A percentile compares a stretch with the other conserved stretches of the same genome.
phyloP scores from a whole-genome alignment of 2,888 invertebrate species.

The Acrocera orbiculus region DNA sequence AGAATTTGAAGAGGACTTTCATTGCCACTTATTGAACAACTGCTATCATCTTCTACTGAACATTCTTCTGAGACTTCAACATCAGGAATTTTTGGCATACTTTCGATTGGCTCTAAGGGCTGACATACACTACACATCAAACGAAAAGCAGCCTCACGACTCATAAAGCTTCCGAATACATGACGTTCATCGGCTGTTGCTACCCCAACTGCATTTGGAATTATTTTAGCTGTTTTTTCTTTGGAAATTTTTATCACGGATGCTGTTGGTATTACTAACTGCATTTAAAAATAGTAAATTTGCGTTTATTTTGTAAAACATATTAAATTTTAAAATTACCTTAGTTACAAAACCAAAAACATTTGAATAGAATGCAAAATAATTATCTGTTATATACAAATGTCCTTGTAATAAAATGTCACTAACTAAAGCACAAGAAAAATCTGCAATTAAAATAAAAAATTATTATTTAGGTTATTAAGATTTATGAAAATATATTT shows the following conservation, averaged over 20 bases:
- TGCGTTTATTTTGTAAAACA: not conserved
- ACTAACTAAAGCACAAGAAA: slow-evolving; percentile 80
- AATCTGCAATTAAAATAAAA: slow-evolving; percentile 38
- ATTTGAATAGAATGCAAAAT: slow-evolving; percentile 92
- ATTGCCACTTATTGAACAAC: slow-evolving; percentile 36
- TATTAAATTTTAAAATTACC: slow-evolving; percentile 35
- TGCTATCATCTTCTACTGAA: slow-evolving; percentile 36
- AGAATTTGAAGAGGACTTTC: slow-evolving; percentile 27
- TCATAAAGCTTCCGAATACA: slow-evolving; percentile 78
- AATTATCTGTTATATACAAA: slow-evolving; percentile 84
- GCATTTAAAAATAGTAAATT: slow-evolving; percentile 11
- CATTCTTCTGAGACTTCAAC: slow-evolving; percentile 27
- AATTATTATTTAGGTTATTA: too few relatives aligned
- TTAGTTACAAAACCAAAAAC: slow-evolving; percentile 89
- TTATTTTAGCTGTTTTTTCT: slow-evolving; percentile 84
- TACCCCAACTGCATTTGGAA: slow-evolving; percentile 82
- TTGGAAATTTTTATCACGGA: slow-evolving; percentile 77
- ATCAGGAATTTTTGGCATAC: slow-evolving; percentile 21
- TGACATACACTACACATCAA: slow-evolving; percentile 77
- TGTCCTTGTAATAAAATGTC: slow-evolving; percentile 86
- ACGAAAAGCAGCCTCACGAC: slow-evolving; percentile 72
- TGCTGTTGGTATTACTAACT: slow-evolving; percentile 74
- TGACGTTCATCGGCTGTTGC: slow-evolving; percentile 66
- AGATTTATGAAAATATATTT: too few relatives aligned
- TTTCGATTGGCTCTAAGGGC: slow-evolving; percentile 29